These are phyloP conservation scores for Xestia xanthographa DNA, from an alignment of 2,888 invertebrate species.

Conservation along the genomic window DNA sequence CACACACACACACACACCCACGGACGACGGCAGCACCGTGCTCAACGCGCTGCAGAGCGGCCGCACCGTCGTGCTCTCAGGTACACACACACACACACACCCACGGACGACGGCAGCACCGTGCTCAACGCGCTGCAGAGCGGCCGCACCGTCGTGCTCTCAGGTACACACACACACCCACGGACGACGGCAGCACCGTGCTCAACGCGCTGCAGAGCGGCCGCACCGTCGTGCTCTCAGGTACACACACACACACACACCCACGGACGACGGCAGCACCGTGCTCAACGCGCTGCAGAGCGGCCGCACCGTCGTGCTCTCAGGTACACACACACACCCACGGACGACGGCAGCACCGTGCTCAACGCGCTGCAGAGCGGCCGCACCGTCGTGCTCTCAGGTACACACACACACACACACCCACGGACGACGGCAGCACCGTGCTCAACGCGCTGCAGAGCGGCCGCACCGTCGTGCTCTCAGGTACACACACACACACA, in stretches of 20 bases:
- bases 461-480: slow-evolving; percentile 96
- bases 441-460: slow-evolving; percentile 95
- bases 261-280: slow-evolving; percentile 91
- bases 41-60: slow-evolving; percentile 96
- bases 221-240: slow-evolving; percentile 95
- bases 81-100: slow-evolving; percentile 64
- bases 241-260: slow-evolving; percentile 64
- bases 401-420: slow-evolving; percentile 64
- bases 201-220: slow-evolving; percentile 96
- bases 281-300: slow-evolving; percentile 95
- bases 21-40: slow-evolving; percentile 89
- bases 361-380: slow-evolving; percentile 96
- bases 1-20: not conserved
- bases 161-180: slow-evolving; percentile 80
- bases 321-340: slow-evolving; percentile 80
- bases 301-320: slow-evolving; percentile 96
- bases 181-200: slow-evolving; percentile 89
- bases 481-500: slow-evolving; percentile 80
- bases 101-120: slow-evolving; percentile 84
- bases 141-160: slow-evolving; percentile 96
- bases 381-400: slow-evolving; percentile 95
- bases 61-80: slow-evolving; percentile 95
- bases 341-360: slow-evolving; percentile 89
- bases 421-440: slow-evolving; percentile 84
- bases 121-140: slow-evolving; percentile 95